Conservation (phyloP, 1,140 invertebrate genomes). For the Lucilia sericata region DNA sequence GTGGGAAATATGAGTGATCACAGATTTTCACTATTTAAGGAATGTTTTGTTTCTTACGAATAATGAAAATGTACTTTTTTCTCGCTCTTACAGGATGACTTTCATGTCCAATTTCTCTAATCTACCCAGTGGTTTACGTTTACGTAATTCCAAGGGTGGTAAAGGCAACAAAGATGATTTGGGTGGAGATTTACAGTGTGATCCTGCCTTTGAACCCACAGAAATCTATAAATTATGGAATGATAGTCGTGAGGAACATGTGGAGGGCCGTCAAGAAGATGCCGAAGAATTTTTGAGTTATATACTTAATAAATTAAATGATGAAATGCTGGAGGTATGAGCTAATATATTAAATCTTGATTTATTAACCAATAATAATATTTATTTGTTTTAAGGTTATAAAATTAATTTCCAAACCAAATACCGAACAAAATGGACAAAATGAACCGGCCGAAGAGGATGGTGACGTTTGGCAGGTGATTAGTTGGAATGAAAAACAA, state of each 20-base stretch:
- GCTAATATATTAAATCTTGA: background rate
- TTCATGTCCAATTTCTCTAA: constrained; percentile 78
- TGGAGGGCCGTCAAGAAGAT: constrained; percentile 90
- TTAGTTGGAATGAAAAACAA: background rate
- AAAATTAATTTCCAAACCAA: constrained; percentile 67
- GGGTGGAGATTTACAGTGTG: constrained; percentile 60
- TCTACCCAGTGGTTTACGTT: constrained; percentile 71
- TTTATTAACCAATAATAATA: background rate
- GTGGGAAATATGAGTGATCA: too few species aligned
- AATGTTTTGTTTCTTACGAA: too few species aligned
- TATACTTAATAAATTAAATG: constrained; percentile 92
- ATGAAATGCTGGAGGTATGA: constrained; percentile 91
- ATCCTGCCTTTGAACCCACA: constrained; percentile 82
- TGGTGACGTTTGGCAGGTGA: constrained; percentile 82
- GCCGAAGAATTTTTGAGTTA: constrained; percentile 95
- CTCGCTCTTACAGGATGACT: constrained; percentile 66
- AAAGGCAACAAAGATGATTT: constrained; percentile 67
- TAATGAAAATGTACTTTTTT: background rate
- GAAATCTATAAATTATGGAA: constrained; percentile 86
- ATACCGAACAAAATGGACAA: constrained; percentile 67
- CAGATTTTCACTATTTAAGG: too few species aligned
- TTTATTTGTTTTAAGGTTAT: constrained; percentile 53
- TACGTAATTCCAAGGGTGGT: constrained; percentile 64
- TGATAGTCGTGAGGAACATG: constrained; percentile 78
- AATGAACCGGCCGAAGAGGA: constrained; percentile 71